A percentile compares a stretch with the other conserved stretches of the same genome.
Evolutionary conservation across 2,797 vertebrate genomes (phyloP).

Genomic region (Craterocephalus amniculus): DNA sequence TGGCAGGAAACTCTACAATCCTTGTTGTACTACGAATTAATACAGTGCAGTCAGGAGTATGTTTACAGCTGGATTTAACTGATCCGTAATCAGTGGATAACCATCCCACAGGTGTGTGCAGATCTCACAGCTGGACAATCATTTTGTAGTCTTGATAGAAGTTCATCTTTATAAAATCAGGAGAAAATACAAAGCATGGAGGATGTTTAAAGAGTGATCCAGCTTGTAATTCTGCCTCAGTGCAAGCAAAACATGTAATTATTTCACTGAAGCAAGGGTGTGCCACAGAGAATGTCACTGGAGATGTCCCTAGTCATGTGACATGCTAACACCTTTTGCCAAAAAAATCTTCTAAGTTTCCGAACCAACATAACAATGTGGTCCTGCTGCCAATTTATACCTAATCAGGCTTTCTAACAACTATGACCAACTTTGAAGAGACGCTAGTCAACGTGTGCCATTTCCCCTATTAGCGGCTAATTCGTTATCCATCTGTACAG

Average conservation of each 20-base stretch:
- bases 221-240: background rate
- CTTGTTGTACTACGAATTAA: constrained; percentile 61
- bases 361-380: background rate
- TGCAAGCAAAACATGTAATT: background rate
- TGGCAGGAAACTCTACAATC: constrained; percentile 71
- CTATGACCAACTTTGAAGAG: background rate
- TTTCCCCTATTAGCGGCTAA: no score
- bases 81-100: constrained; percentile 36
- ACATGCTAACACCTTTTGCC: background rate
- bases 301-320: background rate
- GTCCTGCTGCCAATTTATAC: background rate
- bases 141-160: background rate
- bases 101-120: constrained; percentile 55
- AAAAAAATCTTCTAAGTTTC: background rate
- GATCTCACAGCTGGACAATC: constrained; percentile 23
- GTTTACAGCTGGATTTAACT: constrained; percentile 62
- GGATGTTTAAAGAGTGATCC: background rate
- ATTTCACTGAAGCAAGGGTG: background rate
- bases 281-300: background rate
- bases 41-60: constrained; percentile 50
- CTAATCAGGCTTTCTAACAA: background rate
- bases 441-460: no score
- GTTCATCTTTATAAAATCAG: background rate
- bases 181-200: background rate
- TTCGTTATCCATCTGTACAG: no score